These are phyloP conservation scores for Drosophila meridiana DNA, from an alignment of 2,888 invertebrate species.

Conservation along the genomic window DNA sequence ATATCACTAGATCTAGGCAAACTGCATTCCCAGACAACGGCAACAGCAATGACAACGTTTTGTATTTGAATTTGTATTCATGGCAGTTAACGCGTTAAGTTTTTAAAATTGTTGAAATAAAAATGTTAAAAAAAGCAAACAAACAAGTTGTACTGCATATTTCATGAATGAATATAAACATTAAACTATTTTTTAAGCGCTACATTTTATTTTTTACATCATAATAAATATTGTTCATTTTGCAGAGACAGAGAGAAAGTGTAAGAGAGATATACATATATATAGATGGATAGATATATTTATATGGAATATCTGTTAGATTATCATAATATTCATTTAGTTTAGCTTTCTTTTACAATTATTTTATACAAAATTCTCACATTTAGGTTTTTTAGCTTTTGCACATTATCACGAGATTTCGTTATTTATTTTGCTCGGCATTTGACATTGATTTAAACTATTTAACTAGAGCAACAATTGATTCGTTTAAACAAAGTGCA, in stretches of 20 bases:
- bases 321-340: constrained; percentile 63
- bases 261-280: constrained; percentile 17
- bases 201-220: constrained; percentile 67
- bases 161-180: constrained; percentile 33
- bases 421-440: constrained; percentile 46
- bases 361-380: constrained; percentile 79
- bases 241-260: constrained; percentile 49
- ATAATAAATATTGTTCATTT: constrained; percentile 79
- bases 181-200: constrained; percentile 40
- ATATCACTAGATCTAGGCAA: constrained; percentile 69
- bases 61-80: constrained; percentile 67
- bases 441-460: constrained; percentile 70
- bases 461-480: constrained; percentile 77
- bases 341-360: constrained; percentile 56
- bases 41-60: constrained; percentile 43
- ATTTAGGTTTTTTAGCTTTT: constrained; percentile 71
- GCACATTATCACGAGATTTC: constrained; percentile 73
- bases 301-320: constrained; percentile 24
- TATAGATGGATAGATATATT: constrained; percentile 39
- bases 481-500: constrained; percentile 75
- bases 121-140: constrained; percentile 13
- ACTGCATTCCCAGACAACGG: constrained; percentile 66
- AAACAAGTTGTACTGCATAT: constrained; percentile 27
- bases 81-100: constrained; percentile 70
- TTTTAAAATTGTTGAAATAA: constrained; percentile 48